Base-by-base conservation (phyloP, 2,888 invertebrate genomes). In the Marronus borbonicus region DNA sequence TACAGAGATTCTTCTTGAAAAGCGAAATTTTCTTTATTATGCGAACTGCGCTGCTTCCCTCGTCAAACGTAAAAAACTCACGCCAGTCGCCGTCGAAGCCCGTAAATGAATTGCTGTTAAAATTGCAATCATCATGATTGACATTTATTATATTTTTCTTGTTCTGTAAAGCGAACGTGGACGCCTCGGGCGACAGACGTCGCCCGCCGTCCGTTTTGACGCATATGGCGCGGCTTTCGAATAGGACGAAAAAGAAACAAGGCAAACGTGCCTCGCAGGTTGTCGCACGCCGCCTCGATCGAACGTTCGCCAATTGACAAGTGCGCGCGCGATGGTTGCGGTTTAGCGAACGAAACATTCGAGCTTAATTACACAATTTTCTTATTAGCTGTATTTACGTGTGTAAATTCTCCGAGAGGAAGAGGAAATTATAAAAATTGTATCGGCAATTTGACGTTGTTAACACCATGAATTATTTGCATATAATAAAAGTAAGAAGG, bases 151-250 rank as follows among this genome's bases (percentile, higher is more conserved):
- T 55, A 17, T 55, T 20, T 20, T 55, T 20, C 55, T 55, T 60
- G 20, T 60, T 20, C 60, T 52, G 52, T 1, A 20, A 8, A 7
- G n/a, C 24, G 8, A 24, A 28, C 60, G 60, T 12, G 75, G 50
- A 62, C 44, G 75, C 75, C 64, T 50, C 50, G 39, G 50, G 75
- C 75, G 31, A 75, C 75, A 64, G 75, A 75, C 75, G 75, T 75
- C 64, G 75, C 60, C 60, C 24, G 60, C 28, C 60, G 24, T 12
- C 60, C 20, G 24, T 24, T 60, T 60, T 28, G 28, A 60, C 60
- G 28, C 60, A 60, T 60, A 28, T 60, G 24, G 60, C 52, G 52
- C 17, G 52, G 52, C 17, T 52, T 52, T 52, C 17, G 52, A 52
- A n/a, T 7, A 52, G 52, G 14, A n/a, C 7, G 60, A 60, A 60